Evolutionary conservation across 1,140 invertebrate species (phyloP), one percentile per base, ranked within the genome.

Genomic region (Anastrepha ludens): DNA sequence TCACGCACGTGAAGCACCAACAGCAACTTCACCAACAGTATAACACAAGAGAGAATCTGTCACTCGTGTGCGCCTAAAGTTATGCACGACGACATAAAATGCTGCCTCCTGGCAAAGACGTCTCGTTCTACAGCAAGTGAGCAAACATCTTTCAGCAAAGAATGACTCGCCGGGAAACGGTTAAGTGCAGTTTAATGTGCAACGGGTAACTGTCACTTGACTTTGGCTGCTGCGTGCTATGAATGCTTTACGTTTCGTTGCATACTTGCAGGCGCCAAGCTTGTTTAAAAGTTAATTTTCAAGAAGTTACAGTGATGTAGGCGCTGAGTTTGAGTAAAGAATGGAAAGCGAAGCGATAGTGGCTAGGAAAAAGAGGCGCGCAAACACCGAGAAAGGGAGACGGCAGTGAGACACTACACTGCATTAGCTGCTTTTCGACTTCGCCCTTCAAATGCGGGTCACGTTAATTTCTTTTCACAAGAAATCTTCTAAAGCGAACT

Each of bases 201-300:
- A 81, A 81, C 47, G 74, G 74, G 47, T 81, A 81, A 81, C 74
- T 55, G 74, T 81, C 44, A 55, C 74, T 81, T 81, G 74, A 81
- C 74, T 81, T 81, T 81, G 47, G 47, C 74, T 17, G 74, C 74
- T 81, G 74, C 74, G 74, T 81, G 74, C 74, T 50, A 81, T 81
- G 74, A 81, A 81, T 55, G 74, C 74, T 17, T 81, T 81, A 58
- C 74, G 50, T 50, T 55, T 29, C 74, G 74, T 81, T 81, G 74
- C 74, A 58, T 81, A 81, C 47, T 81, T 58, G 74, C 74, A 81
- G 74, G 74, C 74, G 74, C 47, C 74, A 55, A 55, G 74, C 47
- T 81, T 81, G 74, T 81, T 81, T 81, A 55, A 81, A 81, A 81
- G 74, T 81, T 81, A 81, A 81, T 81, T 81, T 81, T 29, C 74